Base-by-base conservation (phyloP, 2,888 invertebrate species). In the Megastigmus dorsalis region DNA sequence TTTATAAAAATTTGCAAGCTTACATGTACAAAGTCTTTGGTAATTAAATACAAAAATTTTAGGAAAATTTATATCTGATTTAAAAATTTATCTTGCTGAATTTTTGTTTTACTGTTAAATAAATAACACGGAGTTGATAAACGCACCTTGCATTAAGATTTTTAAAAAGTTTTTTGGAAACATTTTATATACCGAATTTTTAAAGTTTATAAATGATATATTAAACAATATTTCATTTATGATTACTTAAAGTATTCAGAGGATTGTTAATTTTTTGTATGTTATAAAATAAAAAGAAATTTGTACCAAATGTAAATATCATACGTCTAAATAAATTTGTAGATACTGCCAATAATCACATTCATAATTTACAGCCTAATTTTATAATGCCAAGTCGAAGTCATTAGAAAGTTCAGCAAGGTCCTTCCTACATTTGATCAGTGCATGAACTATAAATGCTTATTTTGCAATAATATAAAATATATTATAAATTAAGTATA, bases 291-390 rank as follows among this genome's bases (percentile, higher is more conserved):
- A 74, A 67, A 77, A 54, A 43, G 30, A 77, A 71, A 74, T 74
- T 71, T 75, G 73, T 75, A 77, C 69, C 62, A 73, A 75, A 69
- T 78, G 74, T 75, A 76, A 76, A 75, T 73, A 72, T 50, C 55
- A 60, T 50, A 73, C 20, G 28, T 52, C 65, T 62, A 41, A 70
- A 70, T 73, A 68, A 76, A 74, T 74, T 74, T 76, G 73, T 76
- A 76, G 74, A 76, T 74, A 76, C 60, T 76, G 63, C 76, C 67
- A 62, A 63, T 52, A 62, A 60, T 54, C 41, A 55, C 59, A 72
- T 50, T 72, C n/a, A 45, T 65, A 52, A 38, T 72, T 75, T 28
- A 26, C n/a, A 72, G 23, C 36, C n/a, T 23, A 38, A 30, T 72
- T 33, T 38, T 72, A 36, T 38, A 36, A 65, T 38, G n/a, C 10